Percentiles rank a stretch among this genome's conserved stretches.
These are phyloP conservation scores for Conopomorpha cramerella DNA, from an alignment of 1,140 invertebrate species.

Conservation along the genomic window DNA sequence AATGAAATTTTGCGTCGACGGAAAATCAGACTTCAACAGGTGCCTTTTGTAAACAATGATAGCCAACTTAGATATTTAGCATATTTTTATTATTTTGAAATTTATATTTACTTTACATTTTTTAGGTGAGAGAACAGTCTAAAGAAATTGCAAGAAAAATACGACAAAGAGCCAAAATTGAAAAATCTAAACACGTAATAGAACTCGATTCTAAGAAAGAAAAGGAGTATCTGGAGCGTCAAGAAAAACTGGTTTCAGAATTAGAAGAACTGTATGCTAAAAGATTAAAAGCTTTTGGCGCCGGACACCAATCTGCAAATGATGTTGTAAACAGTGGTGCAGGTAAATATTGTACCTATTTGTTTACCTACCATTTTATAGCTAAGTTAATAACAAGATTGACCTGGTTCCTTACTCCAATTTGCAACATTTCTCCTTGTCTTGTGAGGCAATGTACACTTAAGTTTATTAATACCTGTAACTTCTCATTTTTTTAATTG, in stretches of 20 bases:
- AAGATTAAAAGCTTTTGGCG: constrained; percentile 34
- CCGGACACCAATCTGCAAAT: too few species aligned
- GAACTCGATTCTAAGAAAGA: constrained; percentile 30
- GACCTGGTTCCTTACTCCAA: too few species aligned
- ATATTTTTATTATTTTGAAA: neutral
- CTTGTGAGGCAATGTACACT: too few species aligned
- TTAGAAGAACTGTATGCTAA: constrained; percentile 36
- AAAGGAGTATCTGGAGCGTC: constrained; percentile 32
- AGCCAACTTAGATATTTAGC: constrained; percentile 3
- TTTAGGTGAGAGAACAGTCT: constrained; percentile 57
- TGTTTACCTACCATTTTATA: too few species aligned
- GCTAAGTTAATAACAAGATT: too few species aligned
- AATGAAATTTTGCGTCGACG: constrained; percentile 48
- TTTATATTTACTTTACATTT: constrained; percentile 7
- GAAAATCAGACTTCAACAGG: constrained; percentile 52
- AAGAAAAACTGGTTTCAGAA: constrained; percentile 34
- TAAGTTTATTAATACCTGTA: too few species aligned
- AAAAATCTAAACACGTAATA: constrained; percentile 29
- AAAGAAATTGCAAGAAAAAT: constrained; percentile 56
- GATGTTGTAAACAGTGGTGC: too few species aligned
- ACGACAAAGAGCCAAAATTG: constrained; percentile 40
- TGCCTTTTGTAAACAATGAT: constrained; percentile 14
- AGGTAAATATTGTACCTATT: too few species aligned
- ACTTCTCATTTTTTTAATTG: too few species aligned
- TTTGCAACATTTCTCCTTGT: too few species aligned